Base-by-base conservation (phyloP, 2,888 invertebrate genomes). In the Euplagia quadripunctaria region DNA sequence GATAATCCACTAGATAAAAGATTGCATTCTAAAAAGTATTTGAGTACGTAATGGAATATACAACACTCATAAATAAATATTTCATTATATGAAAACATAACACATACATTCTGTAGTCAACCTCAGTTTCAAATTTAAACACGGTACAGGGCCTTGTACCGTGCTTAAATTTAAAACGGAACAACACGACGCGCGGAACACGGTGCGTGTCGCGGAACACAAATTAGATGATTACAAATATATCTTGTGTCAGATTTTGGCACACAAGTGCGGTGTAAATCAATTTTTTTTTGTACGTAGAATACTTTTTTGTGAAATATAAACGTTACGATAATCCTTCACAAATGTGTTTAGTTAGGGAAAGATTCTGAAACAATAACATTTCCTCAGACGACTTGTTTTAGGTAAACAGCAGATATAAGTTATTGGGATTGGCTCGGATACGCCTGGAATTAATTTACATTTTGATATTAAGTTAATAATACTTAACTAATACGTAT, bases 141-240 rank as follows among this genome's bases (percentile, higher is more conserved):
- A 31, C 31, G 31, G 31, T 31, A 31, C 31, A 31, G 31, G 31
- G 31, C 31, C 74, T 78, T 81, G 74, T 83, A 67, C 66, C 67
- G 61, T 31, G 68, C 31, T 71, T 71, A 81, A 80, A 75, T 81
- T 82, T 82, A 82, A 82, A 70, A 82, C 78, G 71, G 72, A 82
- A 77, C 66, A 80, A 74, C 65, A 75, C 70, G 71, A 43, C 43
- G 31, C 31, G 31, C 31, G 63, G 16, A 66, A 68, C 43, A 69
- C 20, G 72, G 63, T 65, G 73, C 78, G 81, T 83, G 81, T 71
- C 66, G 64, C 41, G 75, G 55, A 70, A 74, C 64, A 75, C 74
- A 78, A 80, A 81, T 80, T 71, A 80, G 78, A 74, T 75, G 64
- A 72, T 74, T 80, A 66, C 67, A 75, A 72, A 73, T 61, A 75